Evolutionary conservation across 1,140 invertebrate genomes (phyloP).

Genomic region (Agraylea sexmaculata): DNA sequence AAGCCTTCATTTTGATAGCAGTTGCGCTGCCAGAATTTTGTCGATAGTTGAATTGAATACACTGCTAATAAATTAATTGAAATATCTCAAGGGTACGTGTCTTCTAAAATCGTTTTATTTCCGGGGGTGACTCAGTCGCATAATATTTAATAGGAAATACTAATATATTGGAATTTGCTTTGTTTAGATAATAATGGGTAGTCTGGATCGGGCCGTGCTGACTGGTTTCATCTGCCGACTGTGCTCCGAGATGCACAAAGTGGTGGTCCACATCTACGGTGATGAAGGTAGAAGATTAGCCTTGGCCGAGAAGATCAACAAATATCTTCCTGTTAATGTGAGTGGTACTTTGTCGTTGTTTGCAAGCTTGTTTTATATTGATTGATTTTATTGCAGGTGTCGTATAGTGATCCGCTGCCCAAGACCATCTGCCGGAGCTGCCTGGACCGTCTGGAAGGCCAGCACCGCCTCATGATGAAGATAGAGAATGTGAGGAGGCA

Average conservation of each 20-base stretch:
- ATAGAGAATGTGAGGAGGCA: conserved; percentile 36
- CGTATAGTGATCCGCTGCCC: conserved; percentile 56
- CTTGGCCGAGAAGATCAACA: conserved; percentile 62
- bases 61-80: too few species aligned
- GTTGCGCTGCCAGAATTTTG: too few species aligned
- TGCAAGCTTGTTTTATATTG: too few species aligned
- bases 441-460: conserved; percentile 53
- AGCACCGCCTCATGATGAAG: conserved; percentile 54
- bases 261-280: conserved; percentile 65
- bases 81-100: too few species aligned
- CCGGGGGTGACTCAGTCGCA: too few species aligned
- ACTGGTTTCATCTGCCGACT: conserved; percentile 68
- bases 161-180: too few species aligned
- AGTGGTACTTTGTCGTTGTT: too few species aligned
- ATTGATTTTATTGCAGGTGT: conserved; percentile 48
- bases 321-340: conserved; percentile 62
- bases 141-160: too few species aligned
- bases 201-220: conserved; percentile 59
- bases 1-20: too few species aligned
- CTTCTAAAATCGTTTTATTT: too few species aligned
- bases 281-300: conserved; percentile 58
- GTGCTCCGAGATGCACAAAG: conserved; percentile 67
- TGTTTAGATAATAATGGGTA: conserved; percentile 48
- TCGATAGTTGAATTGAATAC: too few species aligned
- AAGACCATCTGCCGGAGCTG: conserved; percentile 62